Evolutionary conservation across 2,797 vertebrate genomes (phyloP).

Genomic region (Austrolebias charrua): DNA sequence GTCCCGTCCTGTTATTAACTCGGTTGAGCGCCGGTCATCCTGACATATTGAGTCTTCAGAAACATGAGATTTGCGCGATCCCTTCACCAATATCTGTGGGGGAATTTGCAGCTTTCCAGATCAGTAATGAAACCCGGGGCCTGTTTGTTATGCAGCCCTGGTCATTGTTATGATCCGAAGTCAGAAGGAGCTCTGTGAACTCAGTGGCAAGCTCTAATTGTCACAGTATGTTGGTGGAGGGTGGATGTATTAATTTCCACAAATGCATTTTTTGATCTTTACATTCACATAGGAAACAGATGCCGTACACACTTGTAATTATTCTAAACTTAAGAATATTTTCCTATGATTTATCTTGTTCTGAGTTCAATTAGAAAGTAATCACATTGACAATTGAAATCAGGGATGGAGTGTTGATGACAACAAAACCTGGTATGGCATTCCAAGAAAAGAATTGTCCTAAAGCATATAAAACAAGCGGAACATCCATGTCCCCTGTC

Average conservation of each 20-base stretch:
- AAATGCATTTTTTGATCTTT: conserved; percentile 6
- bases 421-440: not conserved
- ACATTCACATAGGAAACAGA: not conserved
- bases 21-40: conserved; percentile 50
- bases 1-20: conserved; percentile 58
- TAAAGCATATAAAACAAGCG: not conserved
- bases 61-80: conserved; percentile 12
- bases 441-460: not conserved
- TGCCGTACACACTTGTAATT: not conserved
- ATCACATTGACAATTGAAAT: not conserved
- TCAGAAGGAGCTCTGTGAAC: conserved; percentile 9
- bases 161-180: conserved; percentile 15
- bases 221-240: not conserved
- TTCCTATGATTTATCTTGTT: not conserved
- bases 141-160: conserved; percentile 32
- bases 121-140: conserved; percentile 55
- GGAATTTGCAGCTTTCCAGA: conserved; percentile 33
- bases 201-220: not conserved
- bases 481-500: too few relatives aligned
- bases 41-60: conserved; percentile 61
- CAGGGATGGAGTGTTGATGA: not conserved
- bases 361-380: not conserved
- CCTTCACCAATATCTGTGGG: conserved; percentile 39
- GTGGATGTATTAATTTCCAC: conserved; percentile 2
- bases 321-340: not conserved